phyloP scores from a whole-genome alignment of 1,140 invertebrate genomes.

The Homalodisca vitripennis region DNA sequence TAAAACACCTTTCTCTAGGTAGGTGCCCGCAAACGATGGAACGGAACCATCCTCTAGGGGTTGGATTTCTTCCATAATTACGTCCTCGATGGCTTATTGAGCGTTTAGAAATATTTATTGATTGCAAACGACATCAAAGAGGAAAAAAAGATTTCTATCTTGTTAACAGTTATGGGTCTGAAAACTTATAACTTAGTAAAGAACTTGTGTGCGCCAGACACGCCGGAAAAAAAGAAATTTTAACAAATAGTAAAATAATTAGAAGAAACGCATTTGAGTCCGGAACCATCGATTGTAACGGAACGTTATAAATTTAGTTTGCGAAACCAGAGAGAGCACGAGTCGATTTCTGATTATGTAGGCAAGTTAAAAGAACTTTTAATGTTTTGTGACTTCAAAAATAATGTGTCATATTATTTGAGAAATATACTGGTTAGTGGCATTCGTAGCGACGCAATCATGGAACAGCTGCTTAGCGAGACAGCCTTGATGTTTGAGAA shows the following conservation, averaged over 20 bases:
- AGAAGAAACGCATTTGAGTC: conserved; percentile 21
- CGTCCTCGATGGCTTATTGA: no score
- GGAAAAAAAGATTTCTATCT: neutral
- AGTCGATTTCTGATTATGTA: neutral
- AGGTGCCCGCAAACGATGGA: no score
- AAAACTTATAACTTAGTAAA: neutral
- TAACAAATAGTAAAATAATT: conserved; percentile 28
- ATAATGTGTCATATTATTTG: neutral
- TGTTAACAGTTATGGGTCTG: neutral
- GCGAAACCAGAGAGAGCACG: neutral
- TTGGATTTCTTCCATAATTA: no score
- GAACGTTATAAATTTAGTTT: neutral
- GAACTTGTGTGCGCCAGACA: neutral
- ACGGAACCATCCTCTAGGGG: no score
- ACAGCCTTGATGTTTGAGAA: neutral
- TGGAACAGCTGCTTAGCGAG: neutral
- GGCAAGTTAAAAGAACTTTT: neutral
- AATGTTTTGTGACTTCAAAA: neutral
- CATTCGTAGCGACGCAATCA: neutral
- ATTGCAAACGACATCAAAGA: neutral
- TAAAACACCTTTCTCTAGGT: no score
- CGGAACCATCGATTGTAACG: neutral
- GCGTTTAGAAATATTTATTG: neutral
- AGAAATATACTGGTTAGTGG: neutral
- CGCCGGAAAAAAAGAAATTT: neutral